Percentiles rank a stretch among this genome's conserved stretches.
These are phyloP conservation scores for Cyclophora albipunctata DNA, from an alignment of 2,888 invertebrate genomes.

Conservation along the genomic window DNA sequence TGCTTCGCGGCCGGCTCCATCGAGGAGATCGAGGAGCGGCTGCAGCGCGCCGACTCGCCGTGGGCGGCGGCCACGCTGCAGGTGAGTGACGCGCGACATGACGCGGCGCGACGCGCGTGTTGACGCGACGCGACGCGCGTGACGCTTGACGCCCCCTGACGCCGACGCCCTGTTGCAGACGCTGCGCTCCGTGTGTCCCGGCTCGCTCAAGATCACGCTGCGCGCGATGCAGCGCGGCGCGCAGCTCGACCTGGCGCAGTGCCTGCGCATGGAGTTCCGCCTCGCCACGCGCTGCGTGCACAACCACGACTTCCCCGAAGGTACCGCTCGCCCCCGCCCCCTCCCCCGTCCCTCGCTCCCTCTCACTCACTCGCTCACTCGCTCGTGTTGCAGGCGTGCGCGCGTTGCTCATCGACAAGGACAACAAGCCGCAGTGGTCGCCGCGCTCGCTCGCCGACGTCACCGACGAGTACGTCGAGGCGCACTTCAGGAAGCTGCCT, in stretches of 20 bases:
- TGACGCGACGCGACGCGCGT: too few species aligned
- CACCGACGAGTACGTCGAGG: slow-evolving; percentile 82
- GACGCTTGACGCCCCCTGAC: too few species aligned
- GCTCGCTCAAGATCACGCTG: slow-evolving; percentile 91
- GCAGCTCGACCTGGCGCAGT: slow-evolving; percentile 84
- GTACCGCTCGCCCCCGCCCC: slow-evolving; percentile 45
- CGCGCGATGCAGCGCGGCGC: slow-evolving; percentile 85
- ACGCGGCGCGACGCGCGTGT: too few species aligned
- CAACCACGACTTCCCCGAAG: slow-evolving; percentile 89
- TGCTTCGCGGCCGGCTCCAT: slow-evolving; percentile 84
- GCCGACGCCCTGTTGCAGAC: slow-evolving; percentile 39
- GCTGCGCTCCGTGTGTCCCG: slow-evolving; percentile 90
- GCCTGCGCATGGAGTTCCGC: slow-evolving; percentile 93
- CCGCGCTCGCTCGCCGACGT: slow-evolving; percentile 86
- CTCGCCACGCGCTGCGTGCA: slow-evolving; percentile 79
- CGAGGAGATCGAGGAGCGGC: slow-evolving; percentile 84
- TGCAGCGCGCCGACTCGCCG: slow-evolving; percentile 85
- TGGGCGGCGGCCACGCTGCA: slow-evolving; percentile 82
- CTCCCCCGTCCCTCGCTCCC: neutral
- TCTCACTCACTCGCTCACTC: neutral
- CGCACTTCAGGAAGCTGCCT: slow-evolving; percentile 84
- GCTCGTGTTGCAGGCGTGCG: slow-evolving; percentile 80
- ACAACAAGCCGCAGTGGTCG: slow-evolving; percentile 93
- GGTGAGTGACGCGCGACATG: too few species aligned
- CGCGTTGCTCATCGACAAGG: slow-evolving; percentile 93